Evolutionary conservation across 2,888 invertebrate species (phyloP).

Genomic region (Rhagium mordax): DNA sequence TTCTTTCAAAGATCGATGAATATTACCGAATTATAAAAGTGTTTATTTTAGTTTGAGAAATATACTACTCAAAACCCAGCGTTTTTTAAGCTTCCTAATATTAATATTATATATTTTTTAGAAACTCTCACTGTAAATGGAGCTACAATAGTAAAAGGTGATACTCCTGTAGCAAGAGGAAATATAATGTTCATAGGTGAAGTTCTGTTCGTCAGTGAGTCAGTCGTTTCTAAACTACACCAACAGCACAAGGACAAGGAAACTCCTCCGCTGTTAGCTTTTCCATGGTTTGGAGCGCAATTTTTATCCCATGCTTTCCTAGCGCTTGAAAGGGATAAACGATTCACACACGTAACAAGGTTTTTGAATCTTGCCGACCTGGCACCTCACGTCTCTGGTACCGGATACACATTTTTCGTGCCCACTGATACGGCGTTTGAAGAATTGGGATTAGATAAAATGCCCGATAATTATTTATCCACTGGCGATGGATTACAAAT

Average conservation of each 20-base stretch:
- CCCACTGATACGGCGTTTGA: constrained; percentile 80
- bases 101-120: constrained; percentile 57
- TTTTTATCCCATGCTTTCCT: constrained; percentile 77
- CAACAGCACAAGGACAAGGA: constrained; percentile 78
- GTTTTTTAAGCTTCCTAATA: too few species aligned
- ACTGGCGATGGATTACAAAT: constrained; percentile 75
- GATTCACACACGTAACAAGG: constrained; percentile 74
- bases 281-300: constrained; percentile 78
- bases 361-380: constrained; percentile 77
- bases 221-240: constrained; percentile 75
- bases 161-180: constrained; percentile 75
- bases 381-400: constrained; percentile 76
- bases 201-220: constrained; percentile 76
- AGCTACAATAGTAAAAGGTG: constrained; percentile 75
- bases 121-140: constrained; percentile 75
- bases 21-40: too few species aligned
- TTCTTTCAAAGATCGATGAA: too few species aligned
- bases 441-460: constrained; percentile 73
- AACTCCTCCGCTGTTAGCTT: constrained; percentile 77
- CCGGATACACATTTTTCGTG: constrained; percentile 80
- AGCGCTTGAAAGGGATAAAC: constrained; percentile 74
- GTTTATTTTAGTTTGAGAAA: too few species aligned
- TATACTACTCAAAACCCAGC: too few species aligned
- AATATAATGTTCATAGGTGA: constrained; percentile 78
- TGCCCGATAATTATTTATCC: constrained; percentile 74